These are phyloP conservation scores for Caenorhabditis doughertyi DNA, from an alignment of 2,888 invertebrate genomes.

Conservation along the genomic window DNA sequence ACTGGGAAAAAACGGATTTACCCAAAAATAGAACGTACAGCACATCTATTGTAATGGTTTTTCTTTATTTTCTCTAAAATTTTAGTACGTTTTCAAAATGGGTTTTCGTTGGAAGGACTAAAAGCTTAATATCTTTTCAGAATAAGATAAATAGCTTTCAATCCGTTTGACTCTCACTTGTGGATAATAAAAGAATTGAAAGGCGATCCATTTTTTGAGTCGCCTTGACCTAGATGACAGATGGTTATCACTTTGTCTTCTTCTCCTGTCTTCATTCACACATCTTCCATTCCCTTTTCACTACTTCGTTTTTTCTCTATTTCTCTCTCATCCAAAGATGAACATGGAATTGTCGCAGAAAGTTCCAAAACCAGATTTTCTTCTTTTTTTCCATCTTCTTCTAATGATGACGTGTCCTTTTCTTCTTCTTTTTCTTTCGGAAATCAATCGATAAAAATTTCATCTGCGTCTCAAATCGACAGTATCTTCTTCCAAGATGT, in stretches of 20 bases:
- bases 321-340: conserved; percentile 4
- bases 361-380: conserved; percentile 23
- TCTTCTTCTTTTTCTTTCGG: background rate
- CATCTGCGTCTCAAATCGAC: conserved; percentile 23
- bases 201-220: background rate
- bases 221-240: conserved; percentile 37
- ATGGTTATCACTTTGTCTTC: conserved; percentile 37
- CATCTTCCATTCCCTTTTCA: background rate
- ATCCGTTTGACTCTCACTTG: background rate
- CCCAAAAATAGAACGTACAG: no score
- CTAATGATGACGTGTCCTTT: conserved; percentile 31
- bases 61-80: no score
- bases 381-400: background rate
- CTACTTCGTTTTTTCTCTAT: background rate
- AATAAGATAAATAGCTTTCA: background rate
- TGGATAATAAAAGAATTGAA: background rate
- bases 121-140: no score
- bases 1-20: no score
- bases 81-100: no score
- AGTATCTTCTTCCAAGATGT: conserved; percentile 28
- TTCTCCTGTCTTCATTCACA: background rate
- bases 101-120: no score
- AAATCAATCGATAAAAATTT: conserved; percentile 15
- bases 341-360: conserved; percentile 17
- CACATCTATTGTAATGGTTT: no score